phyloP scores from a whole-genome alignment of 1,140 invertebrate genomes.

The Luehdorfia chinensis region DNA sequence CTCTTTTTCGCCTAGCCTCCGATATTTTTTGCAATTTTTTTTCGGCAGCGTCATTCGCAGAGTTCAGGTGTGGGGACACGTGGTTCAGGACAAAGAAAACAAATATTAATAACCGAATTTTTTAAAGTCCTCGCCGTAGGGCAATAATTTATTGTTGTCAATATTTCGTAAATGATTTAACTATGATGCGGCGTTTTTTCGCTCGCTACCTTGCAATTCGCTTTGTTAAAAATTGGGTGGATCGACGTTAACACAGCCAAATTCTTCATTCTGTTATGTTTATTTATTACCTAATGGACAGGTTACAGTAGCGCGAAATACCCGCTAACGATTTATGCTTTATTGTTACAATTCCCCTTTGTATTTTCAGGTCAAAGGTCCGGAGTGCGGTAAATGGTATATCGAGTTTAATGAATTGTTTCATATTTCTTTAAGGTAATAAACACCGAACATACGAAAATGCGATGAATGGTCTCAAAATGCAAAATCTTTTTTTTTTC shows the following conservation, averaged over 20 bases:
- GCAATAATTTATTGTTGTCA: conserved; percentile 71
- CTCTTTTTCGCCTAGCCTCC: conserved; percentile 64
- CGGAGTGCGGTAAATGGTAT: conserved; percentile 2
- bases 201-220: conserved; percentile 39
- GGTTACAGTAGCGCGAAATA: conserved; percentile 49
- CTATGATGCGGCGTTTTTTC: conserved; percentile 69
- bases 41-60: conserved; percentile 68
- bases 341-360: conserved; percentile 12
- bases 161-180: conserved; percentile 75
- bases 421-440: neutral
- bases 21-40: conserved; percentile 70
- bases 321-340: conserved; percentile 3
- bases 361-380: conserved; percentile 16
- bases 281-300: conserved; percentile 72
- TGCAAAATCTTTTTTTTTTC: conserved; percentile 4
- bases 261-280: conserved; percentile 63
- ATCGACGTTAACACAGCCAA: conserved; percentile 50
- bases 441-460: conserved; percentile 5
- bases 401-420: neutral
- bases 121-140: conserved; percentile 64
- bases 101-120: conserved; percentile 75
- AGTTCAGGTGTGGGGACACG: conserved; percentile 71
- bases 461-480: conserved; percentile 1
- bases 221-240: conserved; percentile 54
- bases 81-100: conserved; percentile 67